phyloP scores from a whole-genome alignment of 2,888 invertebrate species.

The Itoplectis maculator region DNA sequence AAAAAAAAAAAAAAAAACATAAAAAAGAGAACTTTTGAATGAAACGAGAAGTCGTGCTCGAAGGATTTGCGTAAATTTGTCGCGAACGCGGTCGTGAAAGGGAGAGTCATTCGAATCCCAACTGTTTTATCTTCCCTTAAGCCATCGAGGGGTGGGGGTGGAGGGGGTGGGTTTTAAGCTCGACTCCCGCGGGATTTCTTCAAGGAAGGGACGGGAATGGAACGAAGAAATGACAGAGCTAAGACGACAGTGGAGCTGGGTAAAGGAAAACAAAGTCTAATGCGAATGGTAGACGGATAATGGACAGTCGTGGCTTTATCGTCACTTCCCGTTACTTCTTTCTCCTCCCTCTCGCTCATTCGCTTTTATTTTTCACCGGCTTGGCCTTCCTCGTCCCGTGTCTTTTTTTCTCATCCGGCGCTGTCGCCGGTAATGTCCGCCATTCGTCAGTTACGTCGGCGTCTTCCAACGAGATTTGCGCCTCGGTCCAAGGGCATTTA shows the following conservation, averaged over 20 bases:
- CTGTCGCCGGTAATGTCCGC: slow-evolving; percentile 58
- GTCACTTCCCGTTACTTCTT: slow-evolving; percentile 12
- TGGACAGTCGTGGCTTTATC: slow-evolving; percentile 55
- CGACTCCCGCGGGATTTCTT: slow-evolving; percentile 46
- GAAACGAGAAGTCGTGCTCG: not conserved
- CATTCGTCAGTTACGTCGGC: slow-evolving; percentile 60
- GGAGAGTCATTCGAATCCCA: slow-evolving; percentile 53
- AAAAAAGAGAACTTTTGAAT: not conserved
- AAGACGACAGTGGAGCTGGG: slow-evolving; percentile 53
- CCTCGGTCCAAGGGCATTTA: slow-evolving; percentile 37
- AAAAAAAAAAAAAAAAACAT: not conserved
- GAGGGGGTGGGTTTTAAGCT: slow-evolving; percentile 29
- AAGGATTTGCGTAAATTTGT: slow-evolving; percentile 61
- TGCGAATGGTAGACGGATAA: slow-evolving; percentile 55
- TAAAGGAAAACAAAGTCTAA: slow-evolving; percentile 60
- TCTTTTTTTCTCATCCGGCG: slow-evolving; percentile 39
- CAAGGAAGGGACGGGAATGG: slow-evolving; percentile 15
- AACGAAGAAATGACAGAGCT: slow-evolving; percentile 63
- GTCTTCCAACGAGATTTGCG: slow-evolving; percentile 33
- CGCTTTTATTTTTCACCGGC: slow-evolving; percentile 30
- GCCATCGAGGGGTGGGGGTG: slow-evolving; percentile 7
- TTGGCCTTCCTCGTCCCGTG: slow-evolving; percentile 26
- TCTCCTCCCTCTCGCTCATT: not conserved
- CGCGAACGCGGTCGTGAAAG: slow-evolving; percentile 43
- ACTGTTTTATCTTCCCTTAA: slow-evolving; percentile 58